These are phyloP conservation scores for Philaethria dido DNA, from an alignment of 2,888 invertebrate species.

Conservation along the genomic window DNA sequence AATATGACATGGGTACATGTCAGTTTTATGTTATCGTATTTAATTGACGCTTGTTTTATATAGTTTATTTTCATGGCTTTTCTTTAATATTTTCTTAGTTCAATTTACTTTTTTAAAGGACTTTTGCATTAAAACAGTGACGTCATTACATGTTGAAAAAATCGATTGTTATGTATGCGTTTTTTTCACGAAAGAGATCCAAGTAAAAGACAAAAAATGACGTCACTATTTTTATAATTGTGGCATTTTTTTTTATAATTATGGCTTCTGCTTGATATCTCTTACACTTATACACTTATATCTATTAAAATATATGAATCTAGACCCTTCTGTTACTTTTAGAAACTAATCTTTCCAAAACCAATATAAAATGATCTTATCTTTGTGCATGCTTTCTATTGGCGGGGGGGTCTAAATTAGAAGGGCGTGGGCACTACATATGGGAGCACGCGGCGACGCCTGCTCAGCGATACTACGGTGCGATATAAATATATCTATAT, in stretches of 20 bases:
- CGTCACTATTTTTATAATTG: background rate
- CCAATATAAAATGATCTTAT: slow-evolving; percentile 30
- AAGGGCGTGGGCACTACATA: slow-evolving; percentile 41
- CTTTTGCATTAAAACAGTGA: too few species aligned
- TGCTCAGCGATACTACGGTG: slow-evolving; percentile 63
- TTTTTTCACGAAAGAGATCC: too few species aligned
- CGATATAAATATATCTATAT: slow-evolving; percentile 32
- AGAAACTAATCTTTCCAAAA: background rate
- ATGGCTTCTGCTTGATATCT: slow-evolving; percentile 4
- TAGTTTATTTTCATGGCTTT: too few species aligned
- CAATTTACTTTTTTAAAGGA: too few species aligned
- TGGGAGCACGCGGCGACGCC: slow-evolving; percentile 54
- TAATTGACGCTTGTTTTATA: too few species aligned
- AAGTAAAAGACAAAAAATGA: too few species aligned
- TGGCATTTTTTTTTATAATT: too few species aligned
- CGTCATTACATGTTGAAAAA: too few species aligned
- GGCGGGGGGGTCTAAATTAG: slow-evolving; percentile 52
- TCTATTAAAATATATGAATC: background rate
- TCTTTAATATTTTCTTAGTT: too few species aligned
- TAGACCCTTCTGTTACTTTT: slow-evolving; percentile 3
- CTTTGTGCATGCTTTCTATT: slow-evolving; percentile 51
- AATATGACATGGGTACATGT: too few species aligned
- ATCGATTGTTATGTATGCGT: too few species aligned
- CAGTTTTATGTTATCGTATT: too few species aligned
- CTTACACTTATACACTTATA: slow-evolving; percentile 1